Conservation (phyloP, 2,797 vertebrate species). For the Lindbergichthys nudifrons region DNA sequence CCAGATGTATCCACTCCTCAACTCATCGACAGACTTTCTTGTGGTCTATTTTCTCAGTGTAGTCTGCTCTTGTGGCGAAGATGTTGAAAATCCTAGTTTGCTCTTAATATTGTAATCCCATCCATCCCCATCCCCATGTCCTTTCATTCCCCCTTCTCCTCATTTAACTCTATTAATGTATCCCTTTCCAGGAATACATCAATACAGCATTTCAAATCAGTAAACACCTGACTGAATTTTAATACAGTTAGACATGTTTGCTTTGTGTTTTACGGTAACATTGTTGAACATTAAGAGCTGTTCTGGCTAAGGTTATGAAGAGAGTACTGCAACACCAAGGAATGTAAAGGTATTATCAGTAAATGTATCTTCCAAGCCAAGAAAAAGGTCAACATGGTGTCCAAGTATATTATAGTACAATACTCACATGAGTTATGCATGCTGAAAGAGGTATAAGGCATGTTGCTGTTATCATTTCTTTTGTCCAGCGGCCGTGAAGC, state of each 20-base stretch:
- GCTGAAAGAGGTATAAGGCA: neutral
- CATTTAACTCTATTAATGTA: neutral
- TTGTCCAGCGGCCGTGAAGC: neutral
- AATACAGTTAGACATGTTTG: neutral
- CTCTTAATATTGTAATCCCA: slow-evolving; percentile 29
- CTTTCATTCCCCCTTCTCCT: neutral
- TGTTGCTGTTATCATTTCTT: neutral
- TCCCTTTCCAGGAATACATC: slow-evolving; percentile 2
- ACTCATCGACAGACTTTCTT: neutral
- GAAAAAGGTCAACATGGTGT: neutral
- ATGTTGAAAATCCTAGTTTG: slow-evolving; percentile 30
- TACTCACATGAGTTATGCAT: neutral
- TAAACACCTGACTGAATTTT: slow-evolving; percentile 26
- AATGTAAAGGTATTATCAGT: neutral
- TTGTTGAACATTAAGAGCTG: slow-evolving; percentile 5
- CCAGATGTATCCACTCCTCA: slow-evolving; percentile 7
- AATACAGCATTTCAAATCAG: slow-evolving; percentile 17
- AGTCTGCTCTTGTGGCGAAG: slow-evolving; percentile 23
- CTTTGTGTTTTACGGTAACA: slow-evolving; percentile 5
- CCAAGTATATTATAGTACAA: neutral
- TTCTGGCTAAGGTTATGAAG: neutral
- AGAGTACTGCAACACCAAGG: neutral
- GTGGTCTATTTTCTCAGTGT: neutral
- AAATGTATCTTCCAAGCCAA: neutral
- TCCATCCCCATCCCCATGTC: neutral